Evolutionary conservation across 2,888 invertebrate genomes (phyloP), one percentile per base, ranked within the genome.

Genomic region (Merodon equestris): DNA sequence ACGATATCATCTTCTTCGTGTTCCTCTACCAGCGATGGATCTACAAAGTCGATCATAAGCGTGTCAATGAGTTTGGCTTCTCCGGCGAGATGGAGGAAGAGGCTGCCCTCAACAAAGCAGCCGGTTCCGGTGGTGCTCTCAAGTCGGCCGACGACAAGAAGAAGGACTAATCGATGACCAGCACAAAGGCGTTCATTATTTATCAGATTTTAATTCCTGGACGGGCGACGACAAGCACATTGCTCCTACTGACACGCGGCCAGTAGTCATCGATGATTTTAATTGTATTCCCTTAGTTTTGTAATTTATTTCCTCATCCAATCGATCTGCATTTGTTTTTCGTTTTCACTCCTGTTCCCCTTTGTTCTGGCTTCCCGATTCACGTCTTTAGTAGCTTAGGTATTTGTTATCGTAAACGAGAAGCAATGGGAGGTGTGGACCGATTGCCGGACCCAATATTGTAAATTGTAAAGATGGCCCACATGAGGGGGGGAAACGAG

Each of bases 11-110:
- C 50, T 99, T 99, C 92, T 95, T 99, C 89, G 96, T 99, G 88
- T 99, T 97, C 91, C 91, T 99, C 82, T 99, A 99, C 89, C 99
- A 99, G 90, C 93, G 97, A 82, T 99, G 97, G 95, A 98, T 98
- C 83, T 99, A 99, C 90, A 96, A 97, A 84, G 98, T 97, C 48
- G 99, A 99, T 90, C 95, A 94, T 72, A 94, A 94, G 82, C 92
- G 99, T 82, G 93, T 97, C 63, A 99, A 99, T 89, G 99, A 99
- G 88, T 99, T 97, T 90, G 99, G 99, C n/a, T 97, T 96, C 88
- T 96, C 96, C 45, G 97, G 95, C 44, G 98, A 98, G 88, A 96
- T 96, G 94, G 87, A 83, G 17, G 85, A 86, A 44, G 81, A 86
- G 19, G 85, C 85, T 1, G 83, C 85, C 1, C 83, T 64, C 50